Evolutionary conservation across 2,888 invertebrate genomes (phyloP).

Genomic region (Heteropelma amictum): DNA sequence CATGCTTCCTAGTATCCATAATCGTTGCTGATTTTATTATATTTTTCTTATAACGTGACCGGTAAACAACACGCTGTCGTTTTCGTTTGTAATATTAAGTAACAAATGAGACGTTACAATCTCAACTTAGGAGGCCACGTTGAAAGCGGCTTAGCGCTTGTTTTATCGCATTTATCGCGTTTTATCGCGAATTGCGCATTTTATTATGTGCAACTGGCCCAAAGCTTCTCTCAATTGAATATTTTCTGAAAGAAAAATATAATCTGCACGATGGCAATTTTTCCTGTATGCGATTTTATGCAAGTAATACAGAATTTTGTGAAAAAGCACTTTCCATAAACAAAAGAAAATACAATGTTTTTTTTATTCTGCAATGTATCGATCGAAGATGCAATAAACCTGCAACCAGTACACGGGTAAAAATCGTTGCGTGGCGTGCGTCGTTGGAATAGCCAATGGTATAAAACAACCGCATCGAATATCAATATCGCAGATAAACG

Average conservation of each 20-base stretch:
- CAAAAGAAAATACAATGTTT: neutral
- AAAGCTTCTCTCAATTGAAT: too few species aligned
- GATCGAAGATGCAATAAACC: neutral
- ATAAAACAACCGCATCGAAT: constrained; percentile 45
- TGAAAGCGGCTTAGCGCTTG: too few species aligned
- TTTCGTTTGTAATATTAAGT: neutral
- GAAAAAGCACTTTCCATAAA: neutral
- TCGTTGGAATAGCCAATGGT: constrained; percentile 22
- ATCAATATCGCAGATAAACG: constrained; percentile 24
- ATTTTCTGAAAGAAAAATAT: too few species aligned
- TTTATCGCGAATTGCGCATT: too few species aligned
- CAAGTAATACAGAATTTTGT: neutral
- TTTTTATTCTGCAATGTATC: neutral
- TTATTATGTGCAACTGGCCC: too few species aligned
- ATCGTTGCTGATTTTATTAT: constrained; percentile 34
- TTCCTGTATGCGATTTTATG: neutral
- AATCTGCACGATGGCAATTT: too few species aligned
- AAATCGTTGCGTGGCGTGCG: neutral
- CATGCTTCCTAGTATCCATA: constrained; percentile 18
- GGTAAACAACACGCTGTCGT: neutral
- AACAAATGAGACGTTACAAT: neutral
- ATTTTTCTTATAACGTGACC: constrained; percentile 11
- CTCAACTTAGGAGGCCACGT: too few species aligned
- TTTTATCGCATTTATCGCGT: too few species aligned
- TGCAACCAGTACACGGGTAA: neutral